phyloP scores from a whole-genome alignment of 2,888 invertebrate genomes.

The Sympetrum striolatum region DNA sequence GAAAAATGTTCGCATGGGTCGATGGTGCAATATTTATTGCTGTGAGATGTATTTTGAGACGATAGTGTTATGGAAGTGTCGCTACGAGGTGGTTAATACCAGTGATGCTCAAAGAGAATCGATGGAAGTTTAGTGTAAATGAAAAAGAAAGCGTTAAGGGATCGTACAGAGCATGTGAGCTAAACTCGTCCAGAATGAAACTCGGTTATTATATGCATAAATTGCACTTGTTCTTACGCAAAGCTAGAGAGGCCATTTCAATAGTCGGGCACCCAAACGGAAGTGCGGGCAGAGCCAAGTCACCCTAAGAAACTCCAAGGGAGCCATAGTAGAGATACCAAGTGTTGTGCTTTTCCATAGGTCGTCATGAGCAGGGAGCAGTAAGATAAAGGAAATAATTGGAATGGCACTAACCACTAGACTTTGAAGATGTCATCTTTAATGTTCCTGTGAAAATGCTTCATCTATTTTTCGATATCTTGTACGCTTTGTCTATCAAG shows the following conservation, averaged over 20 bases:
- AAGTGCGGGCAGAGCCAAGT: slow-evolving; percentile 25
- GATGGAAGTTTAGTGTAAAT: not conserved
- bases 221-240: slow-evolving; percentile 40
- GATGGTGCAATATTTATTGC: slow-evolving; percentile 35
- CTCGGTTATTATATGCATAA: slow-evolving; percentile 34
- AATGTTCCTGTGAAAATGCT: slow-evolving; percentile 43
- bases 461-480: slow-evolving; percentile 43
- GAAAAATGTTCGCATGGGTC: slow-evolving; percentile 23
- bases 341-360: slow-evolving; percentile 33
- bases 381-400: not conserved
- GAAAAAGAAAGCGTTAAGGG: slow-evolving; percentile 3
- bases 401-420: slow-evolving; percentile 41
- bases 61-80: not conserved
- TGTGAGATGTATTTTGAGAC: slow-evolving; percentile 24
- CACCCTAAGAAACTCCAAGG: slow-evolving; percentile 23
- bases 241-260: slow-evolving; percentile 22
- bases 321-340: slow-evolving; percentile 27
- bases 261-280: slow-evolving; percentile 33
- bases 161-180: slow-evolving; percentile 30
- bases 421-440: slow-evolving; percentile 44
- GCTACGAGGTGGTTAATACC: slow-evolving; percentile 24
- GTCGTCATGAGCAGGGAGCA: not conserved
- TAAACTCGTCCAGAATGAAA: slow-evolving; percentile 28
- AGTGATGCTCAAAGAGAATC: slow-evolving; percentile 25
- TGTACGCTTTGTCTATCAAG: slow-evolving; percentile 43